A percentile compares a stretch with the other conserved stretches of the same genome.
Conservation (phyloP, 1,140 invertebrate species). For the Neomicropteryx cornuta region DNA sequence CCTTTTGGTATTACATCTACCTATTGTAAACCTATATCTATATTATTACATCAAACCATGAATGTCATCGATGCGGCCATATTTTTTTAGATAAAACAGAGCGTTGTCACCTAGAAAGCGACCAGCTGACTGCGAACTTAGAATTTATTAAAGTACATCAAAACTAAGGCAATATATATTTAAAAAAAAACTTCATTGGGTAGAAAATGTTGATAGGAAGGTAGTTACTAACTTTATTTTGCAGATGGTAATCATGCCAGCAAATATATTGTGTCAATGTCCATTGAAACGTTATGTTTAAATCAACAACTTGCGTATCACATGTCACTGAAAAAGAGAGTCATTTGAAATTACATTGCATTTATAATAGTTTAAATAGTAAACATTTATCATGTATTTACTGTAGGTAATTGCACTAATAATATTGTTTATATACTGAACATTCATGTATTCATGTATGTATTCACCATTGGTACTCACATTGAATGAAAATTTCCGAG, state of each 20-base stretch:
- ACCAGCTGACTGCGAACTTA: background rate
- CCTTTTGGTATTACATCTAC: background rate
- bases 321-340: slow-evolving; percentile 13
- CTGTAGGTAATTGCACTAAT: slow-evolving; percentile 2
- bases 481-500: slow-evolving; percentile 27
- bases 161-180: background rate
- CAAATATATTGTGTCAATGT: slow-evolving; percentile 10
- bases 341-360: slow-evolving; percentile 1
- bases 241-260: slow-evolving; percentile 14
- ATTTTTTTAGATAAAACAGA: background rate
- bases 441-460: too few relatives aligned
- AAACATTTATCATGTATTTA: slow-evolving; percentile 3
- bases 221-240: slow-evolving; percentile 10
- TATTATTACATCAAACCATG: background rate
- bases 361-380: background rate
- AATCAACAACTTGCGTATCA: slow-evolving; percentile 4
- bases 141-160: background rate
- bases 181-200: background rate
- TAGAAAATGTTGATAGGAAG: background rate
- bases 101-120: background rate
- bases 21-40: background rate
- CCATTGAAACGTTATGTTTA: slow-evolving; percentile 15
- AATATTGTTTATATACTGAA: too few relatives aligned
- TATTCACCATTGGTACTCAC: too few relatives aligned
- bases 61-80: background rate